Evolutionary conservation across 2,888 invertebrate species (phyloP).

Genomic region (Alloplasta piceator): DNA sequence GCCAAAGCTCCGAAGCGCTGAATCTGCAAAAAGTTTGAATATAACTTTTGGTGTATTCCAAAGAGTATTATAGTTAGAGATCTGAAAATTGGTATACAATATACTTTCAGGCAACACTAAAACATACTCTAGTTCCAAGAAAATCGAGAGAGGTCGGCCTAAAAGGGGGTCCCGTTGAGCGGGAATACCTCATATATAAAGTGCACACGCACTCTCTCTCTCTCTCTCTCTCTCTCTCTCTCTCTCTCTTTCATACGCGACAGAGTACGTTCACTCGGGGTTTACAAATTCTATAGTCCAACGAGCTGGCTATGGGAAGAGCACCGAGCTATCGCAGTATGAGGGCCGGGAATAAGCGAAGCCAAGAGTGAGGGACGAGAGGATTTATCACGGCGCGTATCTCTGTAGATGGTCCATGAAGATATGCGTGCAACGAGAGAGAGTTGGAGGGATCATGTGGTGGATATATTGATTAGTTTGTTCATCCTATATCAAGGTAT

Average conservation of each 20-base stretch:
- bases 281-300: slow-evolving; percentile 47
- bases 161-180: no score
- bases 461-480: slow-evolving; percentile 74
- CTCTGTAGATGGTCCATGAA: slow-evolving; percentile 16
- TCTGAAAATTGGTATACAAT: no score
- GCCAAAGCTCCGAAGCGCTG: no score
- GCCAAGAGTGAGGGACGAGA: slow-evolving; percentile 2
- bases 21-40: no score
- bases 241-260: background rate
- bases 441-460: slow-evolving; percentile 45
- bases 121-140: no score
- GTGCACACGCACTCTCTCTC: no score
- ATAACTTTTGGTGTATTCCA: no score
- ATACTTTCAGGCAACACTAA: no score
- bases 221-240: slow-evolving; percentile 6
- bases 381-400: slow-evolving; percentile 19
- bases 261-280: slow-evolving; percentile 24
- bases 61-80: no score
- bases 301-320: slow-evolving; percentile 30
- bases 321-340: slow-evolving; percentile 17
- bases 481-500: slow-evolving; percentile 13
- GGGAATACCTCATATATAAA: no score
- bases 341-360: slow-evolving; percentile 6
- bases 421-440: slow-evolving; percentile 18
- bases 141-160: no score